Base-by-base conservation (phyloP, 2,113 vertebrate genomes). In the Cnemophilus loriae region DNA sequence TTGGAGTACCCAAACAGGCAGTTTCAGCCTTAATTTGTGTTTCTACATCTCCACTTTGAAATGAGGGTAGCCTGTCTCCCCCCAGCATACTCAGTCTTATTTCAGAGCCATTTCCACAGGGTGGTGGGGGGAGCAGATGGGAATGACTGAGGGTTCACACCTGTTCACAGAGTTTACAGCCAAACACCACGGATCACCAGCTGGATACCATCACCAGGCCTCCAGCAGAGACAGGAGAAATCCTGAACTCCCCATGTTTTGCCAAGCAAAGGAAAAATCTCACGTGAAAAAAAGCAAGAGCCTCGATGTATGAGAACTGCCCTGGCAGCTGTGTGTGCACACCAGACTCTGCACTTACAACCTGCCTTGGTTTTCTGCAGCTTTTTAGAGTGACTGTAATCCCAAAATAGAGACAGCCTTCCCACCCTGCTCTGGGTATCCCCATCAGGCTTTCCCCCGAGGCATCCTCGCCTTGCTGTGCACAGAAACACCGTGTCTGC, bases 21-120 rank as follows among this genome's bases (percentile, higher is more conserved):
- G 24, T 46, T 70, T 67, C 70, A 71, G 57, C 16, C 28, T 89
- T 23, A 19, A 37, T 47, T 77, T 33, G 27, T 33, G 28, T 63
- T 82, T 73, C 55, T 69, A 5, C 3, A 1, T 20, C 44, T 70
- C 19, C 12, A 3, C 47, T 84, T 35, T 30, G 19, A 55, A 37
- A 46, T 0, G 0, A 70, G 26, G 28, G 12, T 16, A 39, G 17
- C n/a, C 30, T 41, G 12, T 13, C 26, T 57, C 7, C 4, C 9
- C 44, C 17, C 55, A 39, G 19, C 6, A 4, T 9, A 47, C 6
- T 33, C 52, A 19, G 13, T 21, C 22, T 68, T 16, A 33, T 26
- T 53, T 86, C 49, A 71, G 63, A 70, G 24, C 16, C 8, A 18
- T 10, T 55, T 60, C 26, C 33, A 57, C 15, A 11, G 22, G 9